Conservation (phyloP, 1,140 invertebrate species). For the Campodea augens region DNA sequence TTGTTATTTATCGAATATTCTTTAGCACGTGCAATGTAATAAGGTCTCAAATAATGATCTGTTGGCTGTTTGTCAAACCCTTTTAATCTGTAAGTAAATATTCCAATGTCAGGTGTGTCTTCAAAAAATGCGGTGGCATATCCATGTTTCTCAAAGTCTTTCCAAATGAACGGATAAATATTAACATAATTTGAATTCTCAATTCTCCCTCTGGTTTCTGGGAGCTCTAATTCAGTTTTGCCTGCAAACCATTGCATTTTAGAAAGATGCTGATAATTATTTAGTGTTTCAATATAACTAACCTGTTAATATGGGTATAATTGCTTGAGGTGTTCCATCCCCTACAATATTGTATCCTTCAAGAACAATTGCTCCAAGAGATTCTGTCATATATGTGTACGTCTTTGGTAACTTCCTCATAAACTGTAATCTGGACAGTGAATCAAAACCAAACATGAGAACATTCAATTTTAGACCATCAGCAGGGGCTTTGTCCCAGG, state of each 20-base stretch:
- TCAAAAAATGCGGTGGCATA: conserved; percentile 72
- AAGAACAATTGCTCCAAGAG: conserved; percentile 44
- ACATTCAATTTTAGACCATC: conserved; percentile 45
- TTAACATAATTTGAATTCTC: too few relatives aligned
- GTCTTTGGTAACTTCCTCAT: conserved; percentile 65
- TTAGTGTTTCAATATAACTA: conserved; percentile 6
- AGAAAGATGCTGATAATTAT: too few relatives aligned
- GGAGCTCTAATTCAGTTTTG: conserved; percentile 68
- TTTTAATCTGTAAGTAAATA: conserved; percentile 78
- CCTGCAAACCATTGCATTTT: too few relatives aligned
- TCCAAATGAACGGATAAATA: too few relatives aligned
- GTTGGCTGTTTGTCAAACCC: conserved; percentile 68
- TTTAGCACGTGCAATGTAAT: conserved; percentile 39
- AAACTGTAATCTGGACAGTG: conserved; percentile 68
- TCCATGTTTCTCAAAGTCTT: too few relatives aligned
- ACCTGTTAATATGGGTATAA: conserved; percentile 77
- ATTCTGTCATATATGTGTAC: conserved; percentile 49
- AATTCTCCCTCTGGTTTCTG: conserved; percentile 63
- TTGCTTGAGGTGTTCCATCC: conserved; percentile 81
- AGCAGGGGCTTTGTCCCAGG: conserved; percentile 30
- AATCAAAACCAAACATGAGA: conserved; percentile 80
- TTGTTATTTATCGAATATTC: conserved; percentile 20
- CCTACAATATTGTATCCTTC: conserved; percentile 82
- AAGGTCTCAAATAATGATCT: conserved; percentile 76
- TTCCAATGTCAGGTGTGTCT: conserved; percentile 62